A percentile compares a stretch with the other conserved stretches of the same genome.
phyloP scores from a whole-genome alignment of 2,113 vertebrate species.

The Notothenia rossii region DNA sequence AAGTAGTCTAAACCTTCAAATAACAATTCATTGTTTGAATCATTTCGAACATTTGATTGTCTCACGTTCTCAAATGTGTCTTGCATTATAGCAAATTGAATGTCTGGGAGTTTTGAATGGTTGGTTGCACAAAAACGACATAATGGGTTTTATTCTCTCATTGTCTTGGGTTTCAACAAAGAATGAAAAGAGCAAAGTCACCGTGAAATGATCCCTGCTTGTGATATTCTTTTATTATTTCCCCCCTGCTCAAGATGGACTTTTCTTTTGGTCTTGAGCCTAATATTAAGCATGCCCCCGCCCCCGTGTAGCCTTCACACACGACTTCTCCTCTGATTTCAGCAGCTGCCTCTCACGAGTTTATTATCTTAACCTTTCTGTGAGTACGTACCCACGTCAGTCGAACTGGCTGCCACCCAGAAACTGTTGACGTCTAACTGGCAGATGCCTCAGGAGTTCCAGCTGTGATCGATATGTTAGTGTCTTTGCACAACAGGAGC shows the following conservation, averaged over 20 bases:
- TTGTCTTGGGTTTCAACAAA: neutral
- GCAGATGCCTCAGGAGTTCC: conserved; percentile 43
- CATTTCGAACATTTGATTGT: neutral
- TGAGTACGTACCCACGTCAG: conserved; percentile 15
- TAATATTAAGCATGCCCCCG: conserved; percentile 7
- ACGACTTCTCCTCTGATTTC: conserved; percentile 23
- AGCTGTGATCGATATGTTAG: conserved; percentile 49
- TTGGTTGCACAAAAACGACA: neutral
- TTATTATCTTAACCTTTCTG: conserved; percentile 50
- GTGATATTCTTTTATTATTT: neutral
- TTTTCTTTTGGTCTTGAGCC: neutral
- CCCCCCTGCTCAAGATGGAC: neutral
- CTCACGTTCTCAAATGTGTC: neutral
- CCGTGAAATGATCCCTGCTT: neutral
- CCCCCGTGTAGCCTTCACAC: neutral
- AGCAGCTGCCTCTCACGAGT: conserved; percentile 36
- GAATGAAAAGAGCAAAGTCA: neutral
- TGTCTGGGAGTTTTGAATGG: neutral
- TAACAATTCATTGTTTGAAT: no score
- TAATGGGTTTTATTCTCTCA: neutral
- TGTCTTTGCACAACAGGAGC: conserved; percentile 28
- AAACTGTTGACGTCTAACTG: conserved; percentile 38
- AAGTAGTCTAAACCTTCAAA: no score
- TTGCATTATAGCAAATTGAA: neutral
- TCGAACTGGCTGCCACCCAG: conserved; percentile 51